Evolutionary conservation across 2,888 invertebrate species (phyloP).

Genomic region (Chymomyza amoena): DNA sequence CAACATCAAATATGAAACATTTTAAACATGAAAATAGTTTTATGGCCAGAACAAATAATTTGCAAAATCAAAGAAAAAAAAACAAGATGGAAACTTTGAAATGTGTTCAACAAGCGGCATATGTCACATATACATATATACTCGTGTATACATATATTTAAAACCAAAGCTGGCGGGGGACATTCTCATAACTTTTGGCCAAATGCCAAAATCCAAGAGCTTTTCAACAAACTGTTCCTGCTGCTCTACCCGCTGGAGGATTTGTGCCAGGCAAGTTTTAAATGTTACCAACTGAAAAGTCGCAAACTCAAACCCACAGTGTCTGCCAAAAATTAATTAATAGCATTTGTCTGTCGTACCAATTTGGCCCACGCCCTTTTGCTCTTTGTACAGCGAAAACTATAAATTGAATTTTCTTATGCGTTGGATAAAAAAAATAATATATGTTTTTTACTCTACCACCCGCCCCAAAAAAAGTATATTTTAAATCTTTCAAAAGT

Average conservation of each 20-base stretch:
- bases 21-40: constrained; percentile 34
- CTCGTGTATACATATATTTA: not conserved
- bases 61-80: no score
- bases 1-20: not conserved
- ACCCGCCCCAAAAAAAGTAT: not conserved
- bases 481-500: not conserved
- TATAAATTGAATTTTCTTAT: constrained; percentile 65
- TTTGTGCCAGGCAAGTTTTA: not conserved
- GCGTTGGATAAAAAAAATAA: constrained; percentile 46
- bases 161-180: not conserved
- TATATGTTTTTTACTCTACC: not conserved
- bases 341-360: constrained; percentile 54
- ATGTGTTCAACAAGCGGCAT: not conserved
- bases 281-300: not conserved
- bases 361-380: constrained; percentile 49
- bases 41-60: constrained; percentile 38
- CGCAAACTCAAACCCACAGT: not conserved
- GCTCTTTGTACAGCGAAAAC: constrained; percentile 25
- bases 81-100: not conserved
- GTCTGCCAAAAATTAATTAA: constrained; percentile 56
- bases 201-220: not conserved
- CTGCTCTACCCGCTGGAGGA: not conserved
- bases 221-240: not conserved
- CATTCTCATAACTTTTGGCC: not conserved
- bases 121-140: not conserved